Base-by-base conservation (phyloP, 2,888 invertebrate species). In the Yponomeuta malinellus region DNA sequence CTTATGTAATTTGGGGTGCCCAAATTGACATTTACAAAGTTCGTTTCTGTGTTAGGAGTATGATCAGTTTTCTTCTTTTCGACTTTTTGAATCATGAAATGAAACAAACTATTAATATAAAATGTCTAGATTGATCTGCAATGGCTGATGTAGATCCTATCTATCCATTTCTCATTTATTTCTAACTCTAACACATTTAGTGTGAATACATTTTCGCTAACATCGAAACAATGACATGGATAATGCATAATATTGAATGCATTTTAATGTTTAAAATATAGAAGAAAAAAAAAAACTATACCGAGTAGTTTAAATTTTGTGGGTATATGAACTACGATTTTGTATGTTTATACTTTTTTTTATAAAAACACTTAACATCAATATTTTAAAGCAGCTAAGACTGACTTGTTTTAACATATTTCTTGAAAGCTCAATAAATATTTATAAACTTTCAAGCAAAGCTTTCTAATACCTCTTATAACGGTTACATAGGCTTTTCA, bases 311-410 rank as follows among this genome's bases (percentile, higher is more conserved):
- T 72, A 77, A 15, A 73, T 73, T 79, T 73, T 83, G 87, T 89
- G 89, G 90, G 89, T 89, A 87, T 87, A 91, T 87, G 88, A 91
- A 90, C 91, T 83, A 48, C 79, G 85, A 86, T 83, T 74, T 71
- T 65, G 29, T 74, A 73, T 73, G 70, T 75, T 75, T 70, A 68
- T 83, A 43, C 9, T 8, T 89, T 88, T 23, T 86, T 83, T 76
- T 89, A 88, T 85, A 89, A 88, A 90, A 89, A 89, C 87, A 88
- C 78, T 81, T 84, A 72, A 73, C 73, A 74, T 70, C 71, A 73
- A 37, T 72, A 73, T 70, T 71, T 64, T 59, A 15, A 4, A 67
- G 33, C 67, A 64, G 64, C 31, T 31, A 29, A 63, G 23, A 29
- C 64, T 64, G 63, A 63, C 8, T 15, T 12, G 5, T 8, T 43